Conservation (phyloP, 2,113 vertebrate species). For the Colius striatus region DNA sequence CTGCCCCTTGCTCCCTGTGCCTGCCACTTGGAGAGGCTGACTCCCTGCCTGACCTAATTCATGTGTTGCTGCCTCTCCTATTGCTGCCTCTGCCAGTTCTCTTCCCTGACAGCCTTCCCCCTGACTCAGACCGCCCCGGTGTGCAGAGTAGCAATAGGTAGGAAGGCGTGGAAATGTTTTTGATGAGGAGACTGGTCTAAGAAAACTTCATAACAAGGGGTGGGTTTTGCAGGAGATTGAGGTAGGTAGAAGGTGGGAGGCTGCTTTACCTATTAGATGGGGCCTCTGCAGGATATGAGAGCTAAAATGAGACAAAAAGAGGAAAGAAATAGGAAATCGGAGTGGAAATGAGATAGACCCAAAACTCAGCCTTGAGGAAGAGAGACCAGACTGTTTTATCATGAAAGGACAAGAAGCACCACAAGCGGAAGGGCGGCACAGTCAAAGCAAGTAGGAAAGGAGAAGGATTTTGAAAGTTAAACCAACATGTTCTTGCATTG, state of each 20-base stretch:
- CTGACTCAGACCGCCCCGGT: not conserved
- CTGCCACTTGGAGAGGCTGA: accelerated
- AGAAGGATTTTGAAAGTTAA: not conserved
- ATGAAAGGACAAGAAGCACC: not conserved
- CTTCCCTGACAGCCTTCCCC: not conserved
- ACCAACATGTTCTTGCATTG: not conserved
- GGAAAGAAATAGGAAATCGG: not conserved
- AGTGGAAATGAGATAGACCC: not conserved
- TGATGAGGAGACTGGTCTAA: not conserved
- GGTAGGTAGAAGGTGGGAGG: not conserved
- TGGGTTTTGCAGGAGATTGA: not conserved
- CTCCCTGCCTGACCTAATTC: not conserved
- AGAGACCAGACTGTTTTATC: not conserved
- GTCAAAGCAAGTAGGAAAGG: not conserved
- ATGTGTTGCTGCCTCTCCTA: not conserved
- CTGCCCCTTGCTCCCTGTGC: not conserved
- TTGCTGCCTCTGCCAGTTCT: not conserved
- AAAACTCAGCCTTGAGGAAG: not conserved
- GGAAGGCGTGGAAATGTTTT: not conserved
- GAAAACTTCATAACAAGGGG: not conserved
- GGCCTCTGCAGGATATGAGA: not conserved
- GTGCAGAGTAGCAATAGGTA: not conserved
- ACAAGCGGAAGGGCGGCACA: not conserved
- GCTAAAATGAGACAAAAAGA: not conserved
- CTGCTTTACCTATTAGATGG: not conserved